These are phyloP conservation scores for Bhutanitis thaidina DNA, from an alignment of 2,888 invertebrate species.

Conservation along the genomic window DNA sequence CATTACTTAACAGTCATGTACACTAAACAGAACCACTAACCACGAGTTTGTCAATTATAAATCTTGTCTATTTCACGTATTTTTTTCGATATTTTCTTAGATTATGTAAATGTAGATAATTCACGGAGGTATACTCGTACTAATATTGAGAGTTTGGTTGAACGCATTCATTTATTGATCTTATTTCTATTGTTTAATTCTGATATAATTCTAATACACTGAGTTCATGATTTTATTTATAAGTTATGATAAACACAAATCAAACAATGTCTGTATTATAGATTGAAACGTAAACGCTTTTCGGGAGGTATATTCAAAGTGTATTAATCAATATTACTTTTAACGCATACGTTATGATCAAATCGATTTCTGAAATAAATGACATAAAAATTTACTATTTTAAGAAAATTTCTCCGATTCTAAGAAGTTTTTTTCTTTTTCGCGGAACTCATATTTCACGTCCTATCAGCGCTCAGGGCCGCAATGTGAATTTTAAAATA, in stretches of 20 bases:
- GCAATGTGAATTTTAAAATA: conserved; percentile 15
- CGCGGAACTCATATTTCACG: conserved; percentile 30
- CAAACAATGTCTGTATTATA: conserved; percentile 3
- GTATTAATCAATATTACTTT: conserved; percentile 14
- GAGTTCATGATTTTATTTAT: neutral
- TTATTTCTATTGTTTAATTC: neutral
- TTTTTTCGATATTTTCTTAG: too few relatives aligned
- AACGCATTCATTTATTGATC: too few relatives aligned
- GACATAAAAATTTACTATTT: conserved; percentile 12
- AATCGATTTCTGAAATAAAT: conserved; percentile 16
- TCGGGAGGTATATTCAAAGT: neutral
- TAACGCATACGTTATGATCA: conserved; percentile 12
- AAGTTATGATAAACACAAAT: neutral
- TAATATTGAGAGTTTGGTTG: too few relatives aligned
- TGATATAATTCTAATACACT: neutral
- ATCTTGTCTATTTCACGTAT: too few relatives aligned
- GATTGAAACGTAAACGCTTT: conserved; percentile 8
- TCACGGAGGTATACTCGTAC: too few relatives aligned
- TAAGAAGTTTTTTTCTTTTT: conserved; percentile 20
- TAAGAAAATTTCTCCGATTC: conserved; percentile 5
- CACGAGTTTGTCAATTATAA: too few relatives aligned
- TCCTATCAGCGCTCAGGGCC: conserved; percentile 25
- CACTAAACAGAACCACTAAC: too few relatives aligned
- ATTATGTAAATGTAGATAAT: too few relatives aligned
- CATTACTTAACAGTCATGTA: too few relatives aligned